Evolutionary conservation across 2,113 vertebrate species (phyloP).

Genomic region (Thalassarche chlororhynchos): DNA sequence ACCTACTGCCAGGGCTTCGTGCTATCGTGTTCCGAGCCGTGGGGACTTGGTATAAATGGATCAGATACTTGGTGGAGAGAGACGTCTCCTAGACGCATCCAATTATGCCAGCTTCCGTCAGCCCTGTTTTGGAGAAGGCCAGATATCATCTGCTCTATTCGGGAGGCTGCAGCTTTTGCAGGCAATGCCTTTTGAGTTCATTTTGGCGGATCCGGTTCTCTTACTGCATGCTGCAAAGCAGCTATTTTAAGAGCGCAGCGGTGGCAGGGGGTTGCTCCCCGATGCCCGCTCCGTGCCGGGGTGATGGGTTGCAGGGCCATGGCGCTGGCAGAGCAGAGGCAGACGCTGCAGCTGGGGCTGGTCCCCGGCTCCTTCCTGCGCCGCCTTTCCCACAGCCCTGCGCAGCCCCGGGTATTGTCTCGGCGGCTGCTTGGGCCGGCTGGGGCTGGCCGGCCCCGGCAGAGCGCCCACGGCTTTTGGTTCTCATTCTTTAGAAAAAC

Average conservation of each 20-base stretch:
- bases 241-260: background rate
- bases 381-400: background rate
- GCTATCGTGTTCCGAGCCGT: background rate
- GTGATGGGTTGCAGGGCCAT: background rate
- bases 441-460: background rate
- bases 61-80: background rate
- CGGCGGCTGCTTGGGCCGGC: background rate
- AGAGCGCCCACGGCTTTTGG: background rate
- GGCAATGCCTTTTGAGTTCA: background rate
- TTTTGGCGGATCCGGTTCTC: background rate
- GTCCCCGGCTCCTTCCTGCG: background rate
- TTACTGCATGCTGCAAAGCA: rapidly evolving
- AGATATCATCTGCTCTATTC: rapidly evolving
- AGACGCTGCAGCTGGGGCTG: background rate
- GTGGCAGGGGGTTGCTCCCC: background rate
- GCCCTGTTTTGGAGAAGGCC: background rate
- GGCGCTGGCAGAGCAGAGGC: background rate
- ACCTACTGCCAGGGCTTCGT: background rate
- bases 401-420: background rate
- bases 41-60: background rate
- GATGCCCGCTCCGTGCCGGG: background rate
- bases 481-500: background rate
- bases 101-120: background rate
- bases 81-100: background rate
- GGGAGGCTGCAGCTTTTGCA: background rate